A percentile compares a stretch with the other conserved stretches of the same genome.
Conservation (phyloP, 2,888 invertebrate species). For the Euzetes globulus region DNA sequence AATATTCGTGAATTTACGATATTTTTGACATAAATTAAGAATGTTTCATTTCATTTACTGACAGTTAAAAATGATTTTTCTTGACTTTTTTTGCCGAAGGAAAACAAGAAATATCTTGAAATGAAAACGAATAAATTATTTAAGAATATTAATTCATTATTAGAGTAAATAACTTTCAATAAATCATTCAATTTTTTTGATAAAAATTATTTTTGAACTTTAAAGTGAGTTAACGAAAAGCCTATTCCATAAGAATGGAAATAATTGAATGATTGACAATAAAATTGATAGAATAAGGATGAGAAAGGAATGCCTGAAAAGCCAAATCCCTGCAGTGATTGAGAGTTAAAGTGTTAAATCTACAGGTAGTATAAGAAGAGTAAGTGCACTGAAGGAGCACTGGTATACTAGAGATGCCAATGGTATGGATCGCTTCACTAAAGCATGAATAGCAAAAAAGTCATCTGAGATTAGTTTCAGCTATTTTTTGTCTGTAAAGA, state of each 20-base stretch:
- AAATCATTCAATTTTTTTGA: not conserved
- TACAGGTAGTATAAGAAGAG: conserved; percentile 24
- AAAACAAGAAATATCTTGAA: too few relatives aligned
- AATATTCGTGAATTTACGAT: too few relatives aligned
- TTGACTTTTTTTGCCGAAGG: too few relatives aligned
- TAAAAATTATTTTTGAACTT: not conserved
- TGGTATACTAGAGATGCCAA: not conserved
- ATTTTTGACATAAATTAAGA: too few relatives aligned
- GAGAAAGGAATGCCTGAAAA: not conserved
- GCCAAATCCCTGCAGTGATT: conserved; percentile 14
- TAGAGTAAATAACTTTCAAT: too few relatives aligned
- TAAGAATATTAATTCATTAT: too few relatives aligned
- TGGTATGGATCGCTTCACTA: not conserved
- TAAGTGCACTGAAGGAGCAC: not conserved
- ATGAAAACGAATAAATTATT: too few relatives aligned
- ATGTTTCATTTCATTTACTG: too few relatives aligned
- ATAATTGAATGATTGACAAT: conserved; percentile 1
- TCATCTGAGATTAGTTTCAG: conserved; percentile 20
- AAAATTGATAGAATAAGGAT: conserved; percentile 21
- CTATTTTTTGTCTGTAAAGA: conserved; percentile 6
- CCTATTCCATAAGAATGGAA: not conserved
- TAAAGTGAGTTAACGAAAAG: not conserved
- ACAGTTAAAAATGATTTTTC: too few relatives aligned
- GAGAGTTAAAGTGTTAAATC: conserved; percentile 23
- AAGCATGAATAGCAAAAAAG: conserved; percentile 20